Evolutionary conservation across 2,888 invertebrate species (phyloP), one percentile per base, ranked within the genome.

Genomic region (Pecten maximus): DNA sequence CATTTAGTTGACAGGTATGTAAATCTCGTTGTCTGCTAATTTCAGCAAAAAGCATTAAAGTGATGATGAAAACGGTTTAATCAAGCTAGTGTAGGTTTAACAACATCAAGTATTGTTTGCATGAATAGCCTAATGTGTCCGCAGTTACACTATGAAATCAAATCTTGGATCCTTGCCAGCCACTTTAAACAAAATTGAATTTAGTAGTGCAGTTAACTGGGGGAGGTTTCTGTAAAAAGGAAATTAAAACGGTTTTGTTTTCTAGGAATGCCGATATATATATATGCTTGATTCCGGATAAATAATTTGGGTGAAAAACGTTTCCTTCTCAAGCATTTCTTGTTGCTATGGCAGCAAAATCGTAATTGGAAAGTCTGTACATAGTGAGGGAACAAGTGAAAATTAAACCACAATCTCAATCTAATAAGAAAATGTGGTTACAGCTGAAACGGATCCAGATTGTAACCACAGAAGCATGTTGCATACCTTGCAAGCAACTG

Each of bases 61-160:
- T 28, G 35, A 74, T 35, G 74, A 74, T 74, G 74, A 74, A 74
- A 74, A 74, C 35, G 35, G 74, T 74, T 74, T 74, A 74, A 74
- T 74, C 74, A 74, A 35, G 35, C 28, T 74, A 74, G 74, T 74
- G 74, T 74, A 74, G 74, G 74, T 74, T 74, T 74, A 74, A 74
- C 35, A 23, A 74, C 74, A 74, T 74, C 35, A 74, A 35, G 35
- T 35, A 74, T 74, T 74, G 74, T 74, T 74, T 74, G 74, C 35
- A 35, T 35, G 28, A 74, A 74, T 28, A 74, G 8, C 74, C 35
- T 74, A 74, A 74, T 74, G 74, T 74, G 74, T 74, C 28, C 16
- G 35, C 6, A 16, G 74, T 74, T 74, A 74, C 35, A 35, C 35
- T 6, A 35, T 74, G 74, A 74, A 74, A 28, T 35, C 74, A 74